Base-by-base conservation (phyloP, 1,140 invertebrate genomes). In the Antheraea mylitta region DNA sequence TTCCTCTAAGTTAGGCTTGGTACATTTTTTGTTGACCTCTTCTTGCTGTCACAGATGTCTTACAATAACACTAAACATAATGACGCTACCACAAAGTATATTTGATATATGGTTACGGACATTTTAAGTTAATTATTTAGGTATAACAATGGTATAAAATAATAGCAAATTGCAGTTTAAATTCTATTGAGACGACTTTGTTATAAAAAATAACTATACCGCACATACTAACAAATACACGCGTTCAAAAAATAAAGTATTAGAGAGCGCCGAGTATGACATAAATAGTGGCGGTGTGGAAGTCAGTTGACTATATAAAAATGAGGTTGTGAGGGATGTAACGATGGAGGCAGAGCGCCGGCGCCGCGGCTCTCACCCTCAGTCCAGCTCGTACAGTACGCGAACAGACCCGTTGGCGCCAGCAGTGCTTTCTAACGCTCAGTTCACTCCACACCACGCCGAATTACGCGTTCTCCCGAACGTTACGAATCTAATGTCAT, bases 301-400 rank as follows among this genome's bases (percentile, higher is more conserved):
- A 91, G 89, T 90, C 86, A 91, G 82, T 90, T 83, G 86, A 90
- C 85, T 91, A 88, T 89, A 89, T 91, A 91, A 91, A 91, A 90
- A 87, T 90, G 84, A 86, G 85, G 82, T 78, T 86, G 84, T 82
- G 77, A 80, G 80, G 79, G 82, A 80, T 81, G 79, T 80, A 73
- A 81, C 66, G 76, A 77, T 74, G 78, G 77, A 68, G 68, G 77
- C 77, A 87, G 83, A 69, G 87, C 89, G 89, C 87, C 89, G 89
- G 87, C 89, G 87, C 86, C 76, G 70, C 63, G 79, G 69, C 77
- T 77, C 70, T 77, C 77, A 74, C 77, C 76, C 78, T 79, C 74
- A 80, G 74, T 79, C 72, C 78, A 75, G 72, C 79, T 73, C 79
- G 74, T 75, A 76, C 82, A 85, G 79, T 83, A 77, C 79, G 74